These are phyloP conservation scores for Brachymystax lenok DNA, from an alignment of 2,797 vertebrate genomes.

Conservation along the genomic window DNA sequence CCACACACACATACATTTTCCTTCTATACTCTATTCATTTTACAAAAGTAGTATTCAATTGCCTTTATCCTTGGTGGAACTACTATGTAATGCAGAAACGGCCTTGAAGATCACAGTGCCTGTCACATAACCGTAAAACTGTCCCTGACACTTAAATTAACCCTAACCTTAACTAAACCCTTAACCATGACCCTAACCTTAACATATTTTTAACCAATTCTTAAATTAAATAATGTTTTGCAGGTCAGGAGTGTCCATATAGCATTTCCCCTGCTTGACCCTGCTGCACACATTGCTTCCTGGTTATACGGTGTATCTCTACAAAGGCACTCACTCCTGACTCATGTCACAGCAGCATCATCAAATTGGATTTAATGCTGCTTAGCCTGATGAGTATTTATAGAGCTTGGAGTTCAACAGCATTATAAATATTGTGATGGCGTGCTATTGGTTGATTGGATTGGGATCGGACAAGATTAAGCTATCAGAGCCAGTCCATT, in stretches of 20 bases:
- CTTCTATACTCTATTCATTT: not conserved
- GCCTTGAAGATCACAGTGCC: not conserved
- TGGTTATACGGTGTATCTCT: not conserved
- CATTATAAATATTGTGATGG: not conserved
- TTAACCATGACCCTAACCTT: no score
- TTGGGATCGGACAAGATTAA: not conserved
- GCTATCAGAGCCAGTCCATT: not conserved
- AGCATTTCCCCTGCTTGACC: not conserved
- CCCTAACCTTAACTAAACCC: no score
- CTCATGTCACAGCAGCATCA: not conserved
- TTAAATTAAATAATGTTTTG: no score
- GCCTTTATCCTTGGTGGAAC: not conserved
- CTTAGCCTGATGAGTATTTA: not conserved
- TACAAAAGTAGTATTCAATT: not conserved
- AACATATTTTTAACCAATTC: no score
- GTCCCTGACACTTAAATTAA: no score
- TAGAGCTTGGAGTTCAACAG: conserved; percentile 2
- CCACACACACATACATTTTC: not conserved
- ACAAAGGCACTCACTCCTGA: not conserved
- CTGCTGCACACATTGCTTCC: not conserved
- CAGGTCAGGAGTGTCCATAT: not conserved
- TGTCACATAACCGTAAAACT: not conserved
- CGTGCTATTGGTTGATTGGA: not conserved
- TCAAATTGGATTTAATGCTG: conserved; percentile 1
- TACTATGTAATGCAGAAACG: not conserved